A percentile compares a stretch with the other conserved stretches of the same genome.
phyloP scores from a whole-genome alignment of 2,113 vertebrate species.

The Polyodon spathula region DNA sequence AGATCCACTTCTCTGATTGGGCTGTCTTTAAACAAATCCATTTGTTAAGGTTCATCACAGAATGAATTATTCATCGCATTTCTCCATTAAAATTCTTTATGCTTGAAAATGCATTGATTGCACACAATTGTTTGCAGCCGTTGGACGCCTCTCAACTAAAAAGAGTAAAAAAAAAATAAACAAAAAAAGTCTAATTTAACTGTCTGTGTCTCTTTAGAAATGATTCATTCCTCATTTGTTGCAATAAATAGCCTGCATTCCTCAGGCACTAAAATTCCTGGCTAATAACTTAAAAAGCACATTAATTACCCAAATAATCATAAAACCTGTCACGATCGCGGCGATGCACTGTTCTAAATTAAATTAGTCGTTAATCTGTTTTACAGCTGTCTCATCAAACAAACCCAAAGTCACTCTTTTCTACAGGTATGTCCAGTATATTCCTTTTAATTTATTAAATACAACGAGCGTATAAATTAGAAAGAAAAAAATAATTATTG shows the following conservation, averaged over 20 bases:
- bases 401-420: background rate
- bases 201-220: background rate
- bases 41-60: constrained; percentile 8
- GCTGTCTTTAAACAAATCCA: constrained; percentile 9
- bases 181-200: background rate
- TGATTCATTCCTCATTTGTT: background rate
- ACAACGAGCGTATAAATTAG: background rate
- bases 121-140: background rate
- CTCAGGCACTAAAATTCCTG: background rate
- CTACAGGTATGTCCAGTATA: background rate
- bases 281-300: background rate
- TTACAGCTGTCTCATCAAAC: background rate
- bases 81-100: background rate
- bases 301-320: background rate
- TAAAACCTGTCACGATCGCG: background rate
- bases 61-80: constrained; percentile 9
- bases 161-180: background rate
- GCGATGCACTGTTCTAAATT: background rate
- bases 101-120: background rate
- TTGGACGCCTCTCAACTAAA: too few species aligned
- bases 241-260: background rate
- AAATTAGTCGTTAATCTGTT: background rate
- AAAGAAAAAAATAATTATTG: background rate
- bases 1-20: constrained; percentile 7
- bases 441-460: background rate